Evolutionary conservation across 1,140 invertebrate genomes (phyloP), one percentile per base, ranked within the genome.

Genomic region (Melipona quadrifasciata): DNA sequence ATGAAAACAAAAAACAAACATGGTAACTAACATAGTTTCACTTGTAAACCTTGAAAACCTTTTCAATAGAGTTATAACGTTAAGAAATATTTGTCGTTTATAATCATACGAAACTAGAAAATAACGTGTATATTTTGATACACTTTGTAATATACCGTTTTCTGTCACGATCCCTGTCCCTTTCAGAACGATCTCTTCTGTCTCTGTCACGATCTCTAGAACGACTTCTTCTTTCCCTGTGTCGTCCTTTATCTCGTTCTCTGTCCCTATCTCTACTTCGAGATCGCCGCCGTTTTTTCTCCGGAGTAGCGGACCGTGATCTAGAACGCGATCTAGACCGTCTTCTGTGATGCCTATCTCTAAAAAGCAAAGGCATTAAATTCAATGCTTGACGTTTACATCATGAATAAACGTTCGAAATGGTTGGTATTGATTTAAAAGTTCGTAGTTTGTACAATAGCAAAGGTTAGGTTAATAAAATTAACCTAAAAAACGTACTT

Each of bases 221-320:
- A 88, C 92, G 90, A 87, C 93, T 93, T 74, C 94, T 87, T 31
- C 93, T 80, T 55, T 94, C 93, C 47, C 91, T 91, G 79, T 95
- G 95, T 65, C 95, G 89, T 65, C 93, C 93, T 67, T 95, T 94
- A 24, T 96, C 95, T 80, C 95, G 94, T 21, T 96, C 95, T 84
- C 95, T 92, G 61, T 95, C 94, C 68, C 96, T 94, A 31, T 96
- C 96, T 86, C 96, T 95, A 87, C 96, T 97, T 79, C 96, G 94
- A 16, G 96, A 96, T 27, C 96, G 93, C 5, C 96, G 95, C 55
- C 96, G 94, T 87, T 96, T 96, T 80, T 96, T 94, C 85, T 97
- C 96, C 39, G 96, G 96, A 51, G 95, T 95, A 12, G 90, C 90
- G 24, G 96, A 96, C 68, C 96, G 94, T 55, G 94, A 95, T 76